phyloP scores from a whole-genome alignment of 1,140 invertebrate species.

The Drosophila pseudoobscura region DNA sequence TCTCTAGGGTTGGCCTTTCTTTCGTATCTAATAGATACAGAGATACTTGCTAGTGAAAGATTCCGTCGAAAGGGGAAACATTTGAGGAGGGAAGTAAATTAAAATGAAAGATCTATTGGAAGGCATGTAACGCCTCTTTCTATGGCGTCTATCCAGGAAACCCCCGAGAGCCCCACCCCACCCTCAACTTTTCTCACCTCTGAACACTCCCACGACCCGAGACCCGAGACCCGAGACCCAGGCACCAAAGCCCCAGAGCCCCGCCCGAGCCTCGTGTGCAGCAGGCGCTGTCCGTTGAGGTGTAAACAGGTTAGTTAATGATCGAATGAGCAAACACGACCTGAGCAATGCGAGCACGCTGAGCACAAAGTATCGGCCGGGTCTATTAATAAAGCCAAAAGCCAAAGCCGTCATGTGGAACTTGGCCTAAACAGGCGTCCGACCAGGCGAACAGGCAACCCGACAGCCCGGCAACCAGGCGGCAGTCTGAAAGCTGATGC shows the following conservation, averaged over 20 bases:
- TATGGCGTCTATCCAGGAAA: no score
- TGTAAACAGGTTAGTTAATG: conserved; percentile 66
- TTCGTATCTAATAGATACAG: conserved; percentile 9
- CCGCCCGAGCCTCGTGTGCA: conserved; percentile 35
- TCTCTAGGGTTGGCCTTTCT: background rate
- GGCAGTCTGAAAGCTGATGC: conserved; percentile 12
- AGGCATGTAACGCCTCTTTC: no score
- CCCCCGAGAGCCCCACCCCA: no score
- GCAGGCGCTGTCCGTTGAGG: conserved; percentile 24
- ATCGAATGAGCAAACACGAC: conserved; percentile 24
- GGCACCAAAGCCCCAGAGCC: background rate
- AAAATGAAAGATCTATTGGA: no score
- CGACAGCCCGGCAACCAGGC: background rate
- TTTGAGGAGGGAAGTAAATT: no score
- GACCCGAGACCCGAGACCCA: background rate
- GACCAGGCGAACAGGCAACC: background rate
- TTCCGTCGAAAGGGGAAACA: no score
- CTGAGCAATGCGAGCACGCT: conserved; percentile 18
- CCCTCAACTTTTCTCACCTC: no score
- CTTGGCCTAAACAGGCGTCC: conserved; percentile 14
- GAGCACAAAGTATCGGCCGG: conserved; percentile 7
- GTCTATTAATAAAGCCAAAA: conserved; percentile 48
- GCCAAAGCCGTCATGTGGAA: conserved; percentile 34
- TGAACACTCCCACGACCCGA: conserved; percentile 37
- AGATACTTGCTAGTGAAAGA: background rate